A percentile compares a stretch with the other conserved stretches of the same genome.
Evolutionary conservation across 2,113 vertebrate genomes (phyloP).

Genomic region (Tichodroma muraria): DNA sequence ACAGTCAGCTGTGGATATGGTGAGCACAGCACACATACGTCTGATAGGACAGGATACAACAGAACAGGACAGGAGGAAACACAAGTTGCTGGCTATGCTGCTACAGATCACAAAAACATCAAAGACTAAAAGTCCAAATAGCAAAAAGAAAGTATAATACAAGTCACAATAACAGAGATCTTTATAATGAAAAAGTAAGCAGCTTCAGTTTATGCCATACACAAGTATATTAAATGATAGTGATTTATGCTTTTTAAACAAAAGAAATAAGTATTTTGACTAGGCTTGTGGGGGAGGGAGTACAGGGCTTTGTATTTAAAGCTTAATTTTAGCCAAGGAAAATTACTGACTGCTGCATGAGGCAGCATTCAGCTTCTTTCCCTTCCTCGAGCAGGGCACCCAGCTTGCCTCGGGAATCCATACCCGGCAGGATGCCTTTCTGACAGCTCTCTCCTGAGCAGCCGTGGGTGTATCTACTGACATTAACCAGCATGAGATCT

Average conservation of each 20-base stretch:
- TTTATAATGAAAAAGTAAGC: not conserved
- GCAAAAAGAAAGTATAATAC: not conserved
- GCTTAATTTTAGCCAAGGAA: constrained; percentile 18
- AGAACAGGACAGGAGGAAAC: not conserved
- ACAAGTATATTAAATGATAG: not conserved
- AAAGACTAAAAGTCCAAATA: not conserved
- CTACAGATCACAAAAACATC: not conserved
- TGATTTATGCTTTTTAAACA: not conserved
- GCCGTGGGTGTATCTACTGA: constrained; percentile 33
- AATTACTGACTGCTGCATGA: constrained; percentile 1
- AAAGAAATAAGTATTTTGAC: not conserved
- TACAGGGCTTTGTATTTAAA: not conserved
- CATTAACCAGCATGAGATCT: constrained; percentile 25
- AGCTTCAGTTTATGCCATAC: not conserved
- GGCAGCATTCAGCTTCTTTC: not conserved
- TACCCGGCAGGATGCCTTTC: not conserved
- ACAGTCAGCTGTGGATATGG: not conserved
- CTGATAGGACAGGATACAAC: not conserved
- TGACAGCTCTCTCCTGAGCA: constrained; percentile 19
- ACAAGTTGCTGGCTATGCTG: not conserved
- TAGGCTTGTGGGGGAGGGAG: not conserved
- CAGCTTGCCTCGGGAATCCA: not conserved
- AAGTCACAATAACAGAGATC: not conserved
- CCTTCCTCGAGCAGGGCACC: not conserved
- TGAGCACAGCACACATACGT: not conserved